Conservation (phyloP, 1,140 invertebrate genomes). For the Aradophagus sp. region DNA sequence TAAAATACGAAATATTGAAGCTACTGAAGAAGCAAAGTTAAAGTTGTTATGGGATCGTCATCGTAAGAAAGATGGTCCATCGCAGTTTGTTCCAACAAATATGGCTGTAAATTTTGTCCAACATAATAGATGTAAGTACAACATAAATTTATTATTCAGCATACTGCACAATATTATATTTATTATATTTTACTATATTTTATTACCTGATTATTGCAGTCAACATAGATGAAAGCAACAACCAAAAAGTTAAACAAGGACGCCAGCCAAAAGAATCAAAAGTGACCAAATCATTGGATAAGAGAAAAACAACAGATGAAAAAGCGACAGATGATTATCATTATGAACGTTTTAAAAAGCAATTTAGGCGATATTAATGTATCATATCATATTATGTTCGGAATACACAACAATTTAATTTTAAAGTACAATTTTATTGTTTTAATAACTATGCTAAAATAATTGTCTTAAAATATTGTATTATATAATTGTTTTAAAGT, state of each 20-base stretch:
- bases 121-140: conserved; percentile 89
- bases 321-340: conserved; percentile 98
- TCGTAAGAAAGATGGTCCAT: conserved; percentile 94
- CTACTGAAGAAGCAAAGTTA: conserved; percentile 97
- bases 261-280: conserved; percentile 64
- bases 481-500: too few relatives aligned
- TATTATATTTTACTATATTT: neutral
- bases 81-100: conserved; percentile 97
- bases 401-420: too few relatives aligned
- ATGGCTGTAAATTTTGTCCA: conserved; percentile 99
- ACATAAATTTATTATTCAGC: conserved; percentile 1
- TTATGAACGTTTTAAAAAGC: conserved; percentile 97
- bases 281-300: conserved; percentile 76
- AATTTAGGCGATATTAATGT: conserved; percentile 90
- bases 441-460: too few relatives aligned
- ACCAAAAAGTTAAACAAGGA: conserved; percentile 77
- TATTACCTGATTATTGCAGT: conserved; percentile 76
- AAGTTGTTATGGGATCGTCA: conserved; percentile 90
- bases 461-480: too few relatives aligned
- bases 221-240: conserved; percentile 84
- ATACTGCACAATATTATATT: too few relatives aligned
- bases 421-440: too few relatives aligned
- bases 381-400: too few relatives aligned
- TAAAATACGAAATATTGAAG: conserved; percentile 98
- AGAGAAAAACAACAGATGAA: conserved; percentile 84